Evolutionary conservation across 2,797 vertebrate genomes (phyloP), one percentile per base, ranked within the genome.

Genomic region (Novumbra hubbsi): DNA sequence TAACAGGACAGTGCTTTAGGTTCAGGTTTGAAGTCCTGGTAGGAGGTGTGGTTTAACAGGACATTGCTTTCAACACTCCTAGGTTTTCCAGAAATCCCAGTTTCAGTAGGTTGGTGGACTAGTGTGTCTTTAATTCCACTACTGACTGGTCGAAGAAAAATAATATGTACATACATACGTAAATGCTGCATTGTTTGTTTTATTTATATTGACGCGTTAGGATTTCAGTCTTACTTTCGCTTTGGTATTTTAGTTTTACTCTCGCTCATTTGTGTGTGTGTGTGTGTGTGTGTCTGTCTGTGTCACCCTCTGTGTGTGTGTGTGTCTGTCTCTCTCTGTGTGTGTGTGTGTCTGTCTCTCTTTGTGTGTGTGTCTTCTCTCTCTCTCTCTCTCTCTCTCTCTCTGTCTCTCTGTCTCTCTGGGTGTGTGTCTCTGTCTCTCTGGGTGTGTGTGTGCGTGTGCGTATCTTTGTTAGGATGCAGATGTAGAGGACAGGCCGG

Each of bases 401-500:
- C n/a, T n/a, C n/a, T n/a, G n/a, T 84, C 60, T 84, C 78, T 79
- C 76, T 65, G 50, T 78, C 73, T 69, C 87, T 34, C 32, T 34
- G 32, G 2, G n/a, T n/a, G n/a, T 34, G 32, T 34, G 32, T 55
- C 24, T 65, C 5, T 75, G 73, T 64, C 50, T 64, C 41, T 52
- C 41, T 81, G 45, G 76, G 11, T 77, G 28, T 76, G 16, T 38
- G 41, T 45, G 3, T 45, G 41, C 8, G 7, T 45, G 41, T 45
- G 41, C 32, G 2, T 83, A 62, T 84, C 78, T 79, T 76, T 65
- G 50, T 79, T 45, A 99, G 96, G 96, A 98, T 86, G 90, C 89
- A 15, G 95, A 95, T 80, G 90, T 92, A 41, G 95, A 96, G n/a
- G 96, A 97, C 90, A 93, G 93, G 81, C 89, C 94, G 76, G 89